Evolutionary conservation across 2,797 vertebrate species (phyloP), one percentile per base, ranked within the genome.

Genomic region (Gambelia wislizenii): DNA sequence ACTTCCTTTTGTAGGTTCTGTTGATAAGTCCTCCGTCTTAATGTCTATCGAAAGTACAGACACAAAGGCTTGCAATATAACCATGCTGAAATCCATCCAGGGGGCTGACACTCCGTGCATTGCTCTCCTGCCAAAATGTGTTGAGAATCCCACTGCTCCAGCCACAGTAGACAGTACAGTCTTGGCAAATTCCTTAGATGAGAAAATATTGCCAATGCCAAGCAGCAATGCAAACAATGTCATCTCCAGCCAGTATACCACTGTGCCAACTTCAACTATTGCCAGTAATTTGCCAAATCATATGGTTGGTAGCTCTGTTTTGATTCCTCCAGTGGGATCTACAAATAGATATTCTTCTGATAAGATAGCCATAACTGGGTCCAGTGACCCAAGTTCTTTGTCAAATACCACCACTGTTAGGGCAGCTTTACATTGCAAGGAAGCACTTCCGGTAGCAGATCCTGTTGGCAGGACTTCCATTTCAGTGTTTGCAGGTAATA

Each of bases 21-120:
- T 97, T 95, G 97, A 97, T 94, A 96, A 97, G 95, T 96, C 97
- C 89, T 97, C 97, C 90, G 97, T 97, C 96, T 96, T 98, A 91
- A 97, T 97, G 97, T 97, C 97, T 94, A 93, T 97, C 90, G 97
- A 98, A 95, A 96, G 95, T 59, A 67, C 96, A 91, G 97, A 96
- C 87, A 92, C 96, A 86, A 95, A 96, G 83, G 86, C 96, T 94
- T 97, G 97, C 95, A 97, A 92, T 82, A 90, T 97, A 92, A 97
- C 93, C 94, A 95, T 97, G 95, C 94, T 97, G 91, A 97, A 97
- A 95, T 95, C 95, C 87, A 94, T 96, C 93, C 97, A 97, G 95
- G 97, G 96, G 90, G 90, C 95, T 90, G 97, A 97, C 88, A 93
- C 96, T 91, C 95, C 96, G 6, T 97, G 96, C 93, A 95, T 97